Conservation (phyloP, 2,113 vertebrate species). For the Rallus limicola region DNA sequence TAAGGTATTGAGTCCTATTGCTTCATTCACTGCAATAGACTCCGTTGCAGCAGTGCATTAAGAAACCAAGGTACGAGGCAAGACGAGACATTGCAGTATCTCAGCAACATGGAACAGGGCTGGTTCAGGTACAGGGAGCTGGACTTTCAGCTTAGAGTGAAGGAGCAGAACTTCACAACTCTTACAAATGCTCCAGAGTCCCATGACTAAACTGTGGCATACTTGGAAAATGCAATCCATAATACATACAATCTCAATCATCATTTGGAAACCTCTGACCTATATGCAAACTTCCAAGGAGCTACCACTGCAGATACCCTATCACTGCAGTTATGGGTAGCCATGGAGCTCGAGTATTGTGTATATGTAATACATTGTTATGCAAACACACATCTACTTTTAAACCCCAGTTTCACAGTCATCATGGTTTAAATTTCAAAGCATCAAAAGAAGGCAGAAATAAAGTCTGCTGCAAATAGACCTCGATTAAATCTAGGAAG, state of each 20-base stretch:
- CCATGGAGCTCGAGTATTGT: neutral
- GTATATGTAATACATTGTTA: neutral
- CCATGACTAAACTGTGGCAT: neutral
- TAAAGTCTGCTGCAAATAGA: neutral
- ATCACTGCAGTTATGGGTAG: neutral
- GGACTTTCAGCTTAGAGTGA: neutral
- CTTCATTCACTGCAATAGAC: neutral
- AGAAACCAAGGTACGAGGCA: neutral
- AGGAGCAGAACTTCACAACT: neutral
- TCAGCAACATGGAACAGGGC: neutral
- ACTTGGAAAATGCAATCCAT: neutral
- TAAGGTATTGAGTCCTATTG: neutral
- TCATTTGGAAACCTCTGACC: neutral
- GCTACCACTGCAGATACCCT: neutral
- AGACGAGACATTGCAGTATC: neutral
- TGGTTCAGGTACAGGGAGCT: neutral
- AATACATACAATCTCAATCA: neutral
- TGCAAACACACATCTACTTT: slow-evolving; percentile 19
- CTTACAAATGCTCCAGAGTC: neutral
- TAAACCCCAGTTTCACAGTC: neutral
- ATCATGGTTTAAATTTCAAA: neutral
- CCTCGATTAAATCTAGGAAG: neutral
- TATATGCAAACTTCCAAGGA: neutral
- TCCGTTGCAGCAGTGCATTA: neutral
- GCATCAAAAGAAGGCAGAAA: neutral